Conservation (phyloP, 30 jellyfish, hydroid and myxozoan genomes). For the Catostylus mosaicus region DNA sequence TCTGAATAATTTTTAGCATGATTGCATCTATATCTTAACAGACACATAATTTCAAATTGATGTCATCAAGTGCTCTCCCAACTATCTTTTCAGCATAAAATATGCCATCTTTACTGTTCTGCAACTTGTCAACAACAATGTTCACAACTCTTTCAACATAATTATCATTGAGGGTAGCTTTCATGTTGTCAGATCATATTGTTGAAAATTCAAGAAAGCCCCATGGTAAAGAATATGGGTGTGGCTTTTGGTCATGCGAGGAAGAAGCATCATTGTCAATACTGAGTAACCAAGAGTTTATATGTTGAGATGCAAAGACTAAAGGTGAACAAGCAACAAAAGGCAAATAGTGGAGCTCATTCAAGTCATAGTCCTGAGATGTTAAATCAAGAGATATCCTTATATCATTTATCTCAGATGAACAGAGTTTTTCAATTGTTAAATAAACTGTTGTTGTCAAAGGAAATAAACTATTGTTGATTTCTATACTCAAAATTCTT, state of each 20-base stretch:
- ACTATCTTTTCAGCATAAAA: neutral
- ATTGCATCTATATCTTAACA: too few relatives aligned
- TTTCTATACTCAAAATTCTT: too few relatives aligned
- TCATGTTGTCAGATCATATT: neutral
- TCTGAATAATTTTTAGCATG: too few relatives aligned
- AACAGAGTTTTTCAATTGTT: conserved; percentile 12
- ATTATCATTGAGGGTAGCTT: neutral
- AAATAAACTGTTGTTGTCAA: neutral
- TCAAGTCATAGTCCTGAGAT: neutral
- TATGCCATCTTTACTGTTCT: neutral
- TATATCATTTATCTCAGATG: neutral
- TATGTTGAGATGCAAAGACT: neutral
- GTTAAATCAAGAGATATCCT: neutral
- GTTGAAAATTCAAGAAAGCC: neutral
- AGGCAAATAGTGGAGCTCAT: too few relatives aligned
- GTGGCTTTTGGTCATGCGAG: too few relatives aligned
- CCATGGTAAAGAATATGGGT: neutral
- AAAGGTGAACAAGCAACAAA: too few relatives aligned
- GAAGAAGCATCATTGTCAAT: neutral
- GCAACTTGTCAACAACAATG: neutral
- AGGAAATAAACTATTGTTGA: too few relatives aligned
- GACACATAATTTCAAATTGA: too few relatives aligned
- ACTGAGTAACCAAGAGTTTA: neutral
- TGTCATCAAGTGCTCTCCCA: too few relatives aligned
- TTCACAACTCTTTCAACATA: too few relatives aligned